Percentiles rank a stretch among this genome's conserved stretches.
Evolutionary conservation across 2,113 vertebrate genomes (phyloP).

Genomic region (Stercorarius parasiticus): DNA sequence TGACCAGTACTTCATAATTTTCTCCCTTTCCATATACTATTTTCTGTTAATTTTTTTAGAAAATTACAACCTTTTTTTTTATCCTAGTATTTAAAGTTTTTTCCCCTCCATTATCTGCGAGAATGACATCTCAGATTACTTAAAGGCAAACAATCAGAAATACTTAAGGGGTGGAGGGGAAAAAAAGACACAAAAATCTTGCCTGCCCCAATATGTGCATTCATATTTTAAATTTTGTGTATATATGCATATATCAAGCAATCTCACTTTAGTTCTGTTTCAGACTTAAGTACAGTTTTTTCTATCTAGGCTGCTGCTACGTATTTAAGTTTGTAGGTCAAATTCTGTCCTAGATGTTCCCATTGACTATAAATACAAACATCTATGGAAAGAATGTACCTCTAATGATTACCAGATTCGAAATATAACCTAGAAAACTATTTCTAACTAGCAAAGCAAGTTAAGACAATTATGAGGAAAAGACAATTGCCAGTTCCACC

Average conservation of each 20-base stretch:
- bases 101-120: neutral
- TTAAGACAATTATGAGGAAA: constrained; percentile 47
- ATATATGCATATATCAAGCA: neutral
- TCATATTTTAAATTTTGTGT: neutral
- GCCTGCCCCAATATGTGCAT: neutral
- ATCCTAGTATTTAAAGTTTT: neutral
- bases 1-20: neutral
- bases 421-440: constrained; percentile 52
- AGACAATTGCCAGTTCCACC: constrained; percentile 27
- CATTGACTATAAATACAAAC: constrained; percentile 7
- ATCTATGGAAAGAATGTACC: constrained; percentile 34
- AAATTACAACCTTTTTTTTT: neutral
- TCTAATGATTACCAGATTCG: constrained; percentile 9
- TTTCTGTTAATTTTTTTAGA: neutral
- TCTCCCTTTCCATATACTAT: neutral
- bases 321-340: constrained; percentile 14
- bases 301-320: neutral
- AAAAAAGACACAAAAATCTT: neutral
- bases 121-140: neutral
- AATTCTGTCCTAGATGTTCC: constrained; percentile 32
- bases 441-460: constrained; percentile 57
- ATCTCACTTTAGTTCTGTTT: neutral
- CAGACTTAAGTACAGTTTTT: neutral
- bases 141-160: neutral
- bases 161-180: fast-evolving